Conservation (phyloP, 1,140 invertebrate genomes). For the Aphelinus certus region DNA sequence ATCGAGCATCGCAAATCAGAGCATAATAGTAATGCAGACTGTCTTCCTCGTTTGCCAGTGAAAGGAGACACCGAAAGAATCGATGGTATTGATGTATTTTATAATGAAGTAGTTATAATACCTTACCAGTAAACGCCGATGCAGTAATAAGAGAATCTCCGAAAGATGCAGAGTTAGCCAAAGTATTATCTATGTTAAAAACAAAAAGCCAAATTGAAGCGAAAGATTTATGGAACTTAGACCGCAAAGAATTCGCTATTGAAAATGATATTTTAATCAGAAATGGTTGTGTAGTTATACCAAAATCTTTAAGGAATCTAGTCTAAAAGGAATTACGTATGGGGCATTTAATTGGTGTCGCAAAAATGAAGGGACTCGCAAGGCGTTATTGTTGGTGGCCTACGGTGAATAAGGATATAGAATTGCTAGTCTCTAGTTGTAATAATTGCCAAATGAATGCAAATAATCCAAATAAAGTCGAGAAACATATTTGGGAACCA, state of each 20-base stretch:
- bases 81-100: not conserved
- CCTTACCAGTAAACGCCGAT: not conserved
- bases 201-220: too few relatives aligned
- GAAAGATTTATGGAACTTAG: too few relatives aligned
- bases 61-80: too few relatives aligned
- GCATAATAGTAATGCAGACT: too few relatives aligned
- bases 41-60: too few relatives aligned
- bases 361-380: slow-evolving; percentile 61
- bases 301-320: too few relatives aligned
- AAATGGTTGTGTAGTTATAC: too few relatives aligned
- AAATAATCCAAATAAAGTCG: slow-evolving; percentile 36
- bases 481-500: slow-evolving; percentile 51
- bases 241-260: too few relatives aligned
- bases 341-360: slow-evolving; percentile 56
- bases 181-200: too few relatives aligned
- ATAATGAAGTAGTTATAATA: not conserved
- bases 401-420: slow-evolving; percentile 58
- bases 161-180: not conserved
- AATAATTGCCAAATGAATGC: slow-evolving; percentile 40
- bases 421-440: slow-evolving; percentile 47
- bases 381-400: slow-evolving; percentile 59
- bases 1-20: too few relatives aligned
- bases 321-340: slow-evolving; percentile 45
- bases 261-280: too few relatives aligned
- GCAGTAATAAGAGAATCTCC: not conserved